Evolutionary conservation across 2,888 invertebrate genomes (phyloP).

Genomic region (Orthonychiurus folsomi): DNA sequence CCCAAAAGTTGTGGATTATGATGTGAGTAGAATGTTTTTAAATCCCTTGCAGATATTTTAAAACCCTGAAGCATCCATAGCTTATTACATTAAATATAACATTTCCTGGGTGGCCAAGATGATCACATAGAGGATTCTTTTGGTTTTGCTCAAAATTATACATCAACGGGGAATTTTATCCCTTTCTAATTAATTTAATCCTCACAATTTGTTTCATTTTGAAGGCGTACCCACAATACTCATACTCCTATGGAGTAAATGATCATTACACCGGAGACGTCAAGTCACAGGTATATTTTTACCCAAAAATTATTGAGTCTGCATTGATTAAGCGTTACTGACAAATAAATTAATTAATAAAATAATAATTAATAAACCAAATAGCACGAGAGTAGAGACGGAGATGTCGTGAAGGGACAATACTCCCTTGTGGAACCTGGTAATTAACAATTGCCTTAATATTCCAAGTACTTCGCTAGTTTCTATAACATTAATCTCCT

Average conservation of each 20-base stretch:
- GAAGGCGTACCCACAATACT: slow-evolving; percentile 58
- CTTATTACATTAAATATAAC: no score
- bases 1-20: slow-evolving; percentile 20
- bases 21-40: slow-evolving; percentile 24
- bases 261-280: slow-evolving; percentile 63
- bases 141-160: no score
- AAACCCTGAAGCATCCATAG: no score
- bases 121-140: no score
- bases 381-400: slow-evolving; percentile 23
- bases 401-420: slow-evolving; percentile 22
- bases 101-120: no score
- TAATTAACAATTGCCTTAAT: neutral
- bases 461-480: neutral
- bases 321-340: neutral
- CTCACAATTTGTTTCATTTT: neutral
- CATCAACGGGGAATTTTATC: no score
- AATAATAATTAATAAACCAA: slow-evolving; percentile 21
- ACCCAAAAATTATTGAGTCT: neutral
- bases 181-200: no score
- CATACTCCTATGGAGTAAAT: slow-evolving; percentile 66
- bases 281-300: slow-evolving; percentile 51
- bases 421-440: slow-evolving; percentile 21
- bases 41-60: no score
- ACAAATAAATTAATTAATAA: slow-evolving; percentile 15
- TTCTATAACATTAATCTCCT: neutral